A percentile compares a stretch with the other conserved stretches of the same genome.
These are phyloP conservation scores for Parnassius mnemosyne DNA, from an alignment of 2,888 invertebrate species.

Conservation along the genomic window DNA sequence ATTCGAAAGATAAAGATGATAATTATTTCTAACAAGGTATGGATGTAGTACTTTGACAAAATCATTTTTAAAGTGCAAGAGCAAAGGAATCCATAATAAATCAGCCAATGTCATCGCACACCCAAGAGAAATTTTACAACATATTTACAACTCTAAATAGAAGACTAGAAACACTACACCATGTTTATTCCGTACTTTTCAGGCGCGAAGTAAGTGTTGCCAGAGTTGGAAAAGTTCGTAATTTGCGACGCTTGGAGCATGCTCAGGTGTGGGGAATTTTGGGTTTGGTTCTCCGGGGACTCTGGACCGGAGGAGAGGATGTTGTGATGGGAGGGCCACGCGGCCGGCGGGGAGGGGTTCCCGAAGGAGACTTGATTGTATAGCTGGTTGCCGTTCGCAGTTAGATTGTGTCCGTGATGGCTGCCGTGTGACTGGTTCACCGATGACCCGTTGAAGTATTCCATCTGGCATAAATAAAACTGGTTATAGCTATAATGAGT, in stretches of 20 bases:
- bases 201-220: constrained; percentile 75
- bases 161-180: constrained; percentile 74
- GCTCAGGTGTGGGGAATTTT: constrained; percentile 69
- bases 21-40: background rate
- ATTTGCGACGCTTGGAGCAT: constrained; percentile 77
- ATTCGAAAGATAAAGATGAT: constrained; percentile 9
- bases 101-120: constrained; percentile 33
- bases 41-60: background rate
- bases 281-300: constrained; percentile 71
- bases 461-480: constrained; percentile 61
- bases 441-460: constrained; percentile 74
- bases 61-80: constrained; percentile 9
- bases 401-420: constrained; percentile 69
- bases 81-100: constrained; percentile 14
- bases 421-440: constrained; percentile 70
- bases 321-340: constrained; percentile 74
- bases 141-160: constrained; percentile 21
- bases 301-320: constrained; percentile 69
- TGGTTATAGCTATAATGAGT: too few relatives aligned
- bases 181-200: constrained; percentile 79
- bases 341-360: constrained; percentile 71
- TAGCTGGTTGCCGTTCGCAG: constrained; percentile 70
- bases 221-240: constrained; percentile 76
- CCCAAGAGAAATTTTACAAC: constrained; percentile 34
- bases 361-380: constrained; percentile 78